Percentiles rank a stretch among this genome's conserved stretches.
These are phyloP conservation scores for Bufo gargarizans DNA, from an alignment of 2,113 vertebrate species.

Conservation along the genomic window DNA sequence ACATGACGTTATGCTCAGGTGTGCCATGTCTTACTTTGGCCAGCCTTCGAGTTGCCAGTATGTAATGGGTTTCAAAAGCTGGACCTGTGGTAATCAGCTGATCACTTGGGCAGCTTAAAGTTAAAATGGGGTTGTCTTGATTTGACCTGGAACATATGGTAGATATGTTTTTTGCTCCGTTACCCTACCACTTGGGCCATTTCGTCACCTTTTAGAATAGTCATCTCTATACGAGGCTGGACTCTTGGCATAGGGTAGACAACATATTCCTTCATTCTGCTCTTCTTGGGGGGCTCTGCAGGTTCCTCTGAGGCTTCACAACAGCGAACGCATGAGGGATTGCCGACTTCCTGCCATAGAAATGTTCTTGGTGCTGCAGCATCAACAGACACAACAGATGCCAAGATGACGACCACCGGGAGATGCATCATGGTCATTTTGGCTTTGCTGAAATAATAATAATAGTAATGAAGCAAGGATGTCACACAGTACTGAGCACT, in stretches of 20 bases:
- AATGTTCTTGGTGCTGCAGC: conserved; percentile 20
- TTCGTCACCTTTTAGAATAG: conserved; percentile 44
- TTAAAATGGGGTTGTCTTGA: background rate
- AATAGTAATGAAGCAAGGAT: background rate
- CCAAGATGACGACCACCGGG: conserved; percentile 9
- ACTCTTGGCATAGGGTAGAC: conserved; percentile 33
- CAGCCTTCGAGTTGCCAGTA: too few species aligned
- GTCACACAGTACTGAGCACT: background rate
- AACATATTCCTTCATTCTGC: conserved; percentile 42
- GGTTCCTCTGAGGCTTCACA: conserved; percentile 41
- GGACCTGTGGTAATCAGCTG: too few species aligned
- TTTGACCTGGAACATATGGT: background rate
- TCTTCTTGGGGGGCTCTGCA: conserved; percentile 3
- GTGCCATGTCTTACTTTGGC: too few species aligned
- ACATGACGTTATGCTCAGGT: too few species aligned
- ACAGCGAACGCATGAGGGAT: conserved; percentile 47
- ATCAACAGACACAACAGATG: conserved; percentile 3
- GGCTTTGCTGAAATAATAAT: background rate
- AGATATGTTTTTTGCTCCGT: background rate
- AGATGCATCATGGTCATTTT: conserved; percentile 37
- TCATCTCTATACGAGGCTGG: conserved; percentile 49
- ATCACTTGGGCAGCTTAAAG: too few species aligned
- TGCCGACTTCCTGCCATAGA: conserved; percentile 46
- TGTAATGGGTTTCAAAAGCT: too few species aligned
- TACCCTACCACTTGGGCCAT: too few species aligned